A percentile compares a stretch with the other conserved stretches of the same genome.
phyloP scores from a whole-genome alignment of 2,797 vertebrate species.

The Acrocephalus scirpaceus region DNA sequence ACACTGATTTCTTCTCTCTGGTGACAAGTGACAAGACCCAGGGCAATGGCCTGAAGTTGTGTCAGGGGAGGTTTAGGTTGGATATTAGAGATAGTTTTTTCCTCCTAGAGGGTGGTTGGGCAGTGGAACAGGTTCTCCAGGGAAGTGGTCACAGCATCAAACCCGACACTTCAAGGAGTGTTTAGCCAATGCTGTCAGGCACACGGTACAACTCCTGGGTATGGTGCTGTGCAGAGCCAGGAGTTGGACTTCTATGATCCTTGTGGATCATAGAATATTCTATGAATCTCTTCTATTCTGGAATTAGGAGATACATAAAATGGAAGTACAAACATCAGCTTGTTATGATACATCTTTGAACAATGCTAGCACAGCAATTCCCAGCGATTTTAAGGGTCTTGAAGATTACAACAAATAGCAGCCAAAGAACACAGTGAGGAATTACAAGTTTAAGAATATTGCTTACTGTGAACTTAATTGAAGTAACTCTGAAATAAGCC shows the following conservation, averaged over 20 bases:
- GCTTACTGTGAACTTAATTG: neutral
- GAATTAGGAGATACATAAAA: neutral
- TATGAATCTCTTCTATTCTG: neutral
- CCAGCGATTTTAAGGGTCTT: neutral
- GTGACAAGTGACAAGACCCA: neutral
- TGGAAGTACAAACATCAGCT: neutral
- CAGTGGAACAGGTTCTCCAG: neutral
- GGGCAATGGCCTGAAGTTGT: neutral
- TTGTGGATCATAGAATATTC: neutral
- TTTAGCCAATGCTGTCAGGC: neutral
- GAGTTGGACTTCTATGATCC: neutral
- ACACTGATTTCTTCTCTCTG: neutral
- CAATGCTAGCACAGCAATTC: neutral
- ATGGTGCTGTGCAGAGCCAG: neutral
- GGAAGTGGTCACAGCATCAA: neutral
- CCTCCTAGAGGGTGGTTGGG: neutral
- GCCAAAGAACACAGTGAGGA: neutral
- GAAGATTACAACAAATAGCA: neutral
- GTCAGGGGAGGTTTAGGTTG: neutral
- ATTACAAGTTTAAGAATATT: neutral
- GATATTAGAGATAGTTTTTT: neutral
- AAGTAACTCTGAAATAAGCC: neutral
- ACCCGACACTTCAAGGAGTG: neutral
- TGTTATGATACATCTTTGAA: neutral
- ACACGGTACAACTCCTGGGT: neutral